Evolutionary conservation across 2,797 vertebrate species (phyloP).

Genomic region (Myripristis jacobus): DNA sequence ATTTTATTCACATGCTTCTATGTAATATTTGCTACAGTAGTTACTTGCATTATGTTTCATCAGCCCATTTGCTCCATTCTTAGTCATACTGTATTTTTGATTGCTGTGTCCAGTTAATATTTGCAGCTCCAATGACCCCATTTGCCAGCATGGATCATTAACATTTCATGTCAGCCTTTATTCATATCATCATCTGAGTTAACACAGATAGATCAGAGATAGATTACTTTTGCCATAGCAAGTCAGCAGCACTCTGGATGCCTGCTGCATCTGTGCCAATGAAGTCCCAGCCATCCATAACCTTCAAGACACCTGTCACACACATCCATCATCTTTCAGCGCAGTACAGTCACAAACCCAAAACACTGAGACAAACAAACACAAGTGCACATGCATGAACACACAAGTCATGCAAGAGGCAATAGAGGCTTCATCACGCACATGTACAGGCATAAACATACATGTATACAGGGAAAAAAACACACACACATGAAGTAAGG

Average conservation of each 20-base stretch:
- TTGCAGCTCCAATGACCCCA: conserved; percentile 45
- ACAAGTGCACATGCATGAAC: conserved; percentile 7
- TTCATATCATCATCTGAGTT: conserved; percentile 38
- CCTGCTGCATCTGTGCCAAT: conserved; percentile 19
- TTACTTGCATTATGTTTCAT: too few relatives aligned
- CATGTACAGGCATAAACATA: not conserved
- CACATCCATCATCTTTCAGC: conserved; percentile 60
- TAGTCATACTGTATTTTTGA: not conserved
- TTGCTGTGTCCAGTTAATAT: conserved; percentile 15
- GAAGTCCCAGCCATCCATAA: conserved; percentile 69
- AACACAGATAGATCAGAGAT: conserved; percentile 14
- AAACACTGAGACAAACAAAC: conserved; percentile 29
- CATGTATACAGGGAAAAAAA: conserved; percentile 19
- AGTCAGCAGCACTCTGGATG: conserved; percentile 21
- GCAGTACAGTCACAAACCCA: conserved; percentile 31
- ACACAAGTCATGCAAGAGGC: conserved; percentile 33
- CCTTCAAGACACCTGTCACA: conserved; percentile 59
- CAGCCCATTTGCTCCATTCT: too few relatives aligned
- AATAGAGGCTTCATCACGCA: conserved; percentile 16
- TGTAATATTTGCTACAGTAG: too few relatives aligned
- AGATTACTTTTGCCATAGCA: conserved; percentile 23
- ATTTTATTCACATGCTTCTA: too few relatives aligned
- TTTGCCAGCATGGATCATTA: conserved; percentile 56
- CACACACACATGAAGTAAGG: conserved; percentile 46
- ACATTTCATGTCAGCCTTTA: conserved; percentile 46